Base-by-base conservation (phyloP, 1,140 invertebrate genomes). In the Pentalonia nigronervosa region DNA sequence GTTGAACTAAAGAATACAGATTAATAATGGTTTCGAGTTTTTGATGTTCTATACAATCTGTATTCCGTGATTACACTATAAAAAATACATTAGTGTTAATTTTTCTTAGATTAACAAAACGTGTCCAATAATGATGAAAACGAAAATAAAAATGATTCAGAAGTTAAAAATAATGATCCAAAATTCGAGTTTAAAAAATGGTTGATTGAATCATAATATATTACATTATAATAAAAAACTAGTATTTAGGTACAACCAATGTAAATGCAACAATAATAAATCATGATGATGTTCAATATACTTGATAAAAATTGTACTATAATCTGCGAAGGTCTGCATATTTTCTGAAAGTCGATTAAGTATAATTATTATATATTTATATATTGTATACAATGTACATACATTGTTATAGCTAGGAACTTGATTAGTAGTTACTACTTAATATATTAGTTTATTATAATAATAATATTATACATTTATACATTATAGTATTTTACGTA, bases 361-460 rank as follows among this genome's bases (percentile, higher is more conserved):
- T 30, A 67, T 67, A 67, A n/a, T n/a, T 60, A 60, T 60, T 67
- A 67, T n/a, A 67, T 67, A 67, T 67, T 67, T 67, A 67, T n/a
- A 67, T 67, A 67, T 67, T 67, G 30, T 67, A 30, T n/a, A n/a
- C n/a, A n/a, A n/a, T n/a, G n/a, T n/a, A n/a, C 17, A 17, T 4
- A n/a, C 30, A 67, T 67, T 67, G 60, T 67, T 67, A 67, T n/a
- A 30, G 60, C 30, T 67, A n/a, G 30, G 60, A 11, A 67, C 25
- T 67, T 67, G 60, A 9, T 67, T 14, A 67, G 60, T 30, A 67
- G 11, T 25, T 60, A 60, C 25, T 48, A 48, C 47, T 60, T 30
- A 60, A 9, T 60, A 9, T 60, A 60, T 60, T 60, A 30, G 9
- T 47, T 3, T 47, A 47, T 50, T 50, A 20, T 50, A 50, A 50